Conservation (phyloP, 2,797 vertebrate genomes). For the Melanotaenia boesemani region DNA sequence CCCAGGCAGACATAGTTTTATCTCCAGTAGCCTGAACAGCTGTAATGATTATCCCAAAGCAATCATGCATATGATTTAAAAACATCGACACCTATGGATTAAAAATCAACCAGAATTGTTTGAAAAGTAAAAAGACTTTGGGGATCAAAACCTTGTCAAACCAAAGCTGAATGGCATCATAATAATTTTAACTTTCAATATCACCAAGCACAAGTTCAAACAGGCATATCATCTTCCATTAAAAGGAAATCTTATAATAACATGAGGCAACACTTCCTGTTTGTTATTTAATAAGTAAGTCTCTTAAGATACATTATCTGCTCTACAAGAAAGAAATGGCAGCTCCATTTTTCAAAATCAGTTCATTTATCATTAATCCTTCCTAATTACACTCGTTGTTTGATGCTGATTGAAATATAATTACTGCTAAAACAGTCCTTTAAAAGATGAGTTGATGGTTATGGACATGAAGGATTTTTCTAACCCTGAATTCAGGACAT, state of each 20-base stretch:
- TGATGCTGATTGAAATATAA: neutral
- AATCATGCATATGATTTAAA: neutral
- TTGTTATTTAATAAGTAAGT: neutral
- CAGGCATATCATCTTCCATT: neutral
- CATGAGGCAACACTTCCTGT: neutral
- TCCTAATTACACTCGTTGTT: neutral
- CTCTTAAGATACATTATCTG: neutral
- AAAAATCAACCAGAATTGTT: neutral
- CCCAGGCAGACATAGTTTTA: neutral
- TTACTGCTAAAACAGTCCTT: neutral
- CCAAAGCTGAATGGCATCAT: neutral
- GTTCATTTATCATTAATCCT: conserved; percentile 3
- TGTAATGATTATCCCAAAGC: neutral
- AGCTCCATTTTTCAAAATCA: neutral
- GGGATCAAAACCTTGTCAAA: neutral
- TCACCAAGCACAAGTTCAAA: neutral
- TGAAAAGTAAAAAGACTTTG: neutral
- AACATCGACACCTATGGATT: neutral
- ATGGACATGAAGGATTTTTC: neutral
- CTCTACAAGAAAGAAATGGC: neutral
- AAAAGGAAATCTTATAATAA: neutral
- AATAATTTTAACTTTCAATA: neutral
- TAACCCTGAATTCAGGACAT: neutral
- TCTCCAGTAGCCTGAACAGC: neutral
- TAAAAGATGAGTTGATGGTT: neutral